A percentile compares a stretch with the other conserved stretches of the same genome.
These are phyloP conservation scores for Procambarus clarkii DNA, from an alignment of 1,140 invertebrate genomes.

Conservation along the genomic window DNA sequence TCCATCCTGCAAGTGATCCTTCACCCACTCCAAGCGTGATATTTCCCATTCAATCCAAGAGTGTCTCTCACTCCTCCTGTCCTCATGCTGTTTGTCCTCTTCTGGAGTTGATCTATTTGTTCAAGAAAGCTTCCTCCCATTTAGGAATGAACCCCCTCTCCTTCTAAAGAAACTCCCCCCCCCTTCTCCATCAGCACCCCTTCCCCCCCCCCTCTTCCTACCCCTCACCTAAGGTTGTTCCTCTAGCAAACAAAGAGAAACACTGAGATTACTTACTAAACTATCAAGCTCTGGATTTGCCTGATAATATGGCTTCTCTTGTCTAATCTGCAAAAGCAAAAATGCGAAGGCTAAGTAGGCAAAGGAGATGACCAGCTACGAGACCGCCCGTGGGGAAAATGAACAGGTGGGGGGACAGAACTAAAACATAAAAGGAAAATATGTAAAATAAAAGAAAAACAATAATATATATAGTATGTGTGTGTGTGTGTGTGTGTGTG, in stretches of 20 bases:
- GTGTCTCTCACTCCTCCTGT: background rate
- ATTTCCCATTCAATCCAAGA: background rate
- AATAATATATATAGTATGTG: too few species aligned
- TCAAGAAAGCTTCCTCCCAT: background rate
- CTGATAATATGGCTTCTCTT: slow-evolving; percentile 97
- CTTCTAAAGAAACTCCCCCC: background rate
- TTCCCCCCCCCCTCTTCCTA: too few species aligned
- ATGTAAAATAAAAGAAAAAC: background rate
- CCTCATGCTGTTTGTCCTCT: too few species aligned
- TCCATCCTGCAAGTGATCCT: background rate
- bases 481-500: too few species aligned
- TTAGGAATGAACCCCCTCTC: background rate
- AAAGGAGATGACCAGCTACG: background rate
- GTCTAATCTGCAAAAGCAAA: slow-evolving; percentile 89
- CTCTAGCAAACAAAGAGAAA: slow-evolving; percentile 19
- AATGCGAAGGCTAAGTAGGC: slow-evolving; percentile 74
- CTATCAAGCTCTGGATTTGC: slow-evolving; percentile 98
- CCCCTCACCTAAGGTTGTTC: background rate
- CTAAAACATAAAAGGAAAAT: slow-evolving; percentile 30
- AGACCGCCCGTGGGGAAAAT: background rate
- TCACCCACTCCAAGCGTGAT: background rate
- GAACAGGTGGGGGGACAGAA: background rate
- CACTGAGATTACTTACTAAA: slow-evolving; percentile 88
- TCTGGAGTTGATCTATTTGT: background rate
- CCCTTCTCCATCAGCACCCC: background rate